Conservation (phyloP, 2,888 invertebrate species). For the Cantharis flavilabris region DNA sequence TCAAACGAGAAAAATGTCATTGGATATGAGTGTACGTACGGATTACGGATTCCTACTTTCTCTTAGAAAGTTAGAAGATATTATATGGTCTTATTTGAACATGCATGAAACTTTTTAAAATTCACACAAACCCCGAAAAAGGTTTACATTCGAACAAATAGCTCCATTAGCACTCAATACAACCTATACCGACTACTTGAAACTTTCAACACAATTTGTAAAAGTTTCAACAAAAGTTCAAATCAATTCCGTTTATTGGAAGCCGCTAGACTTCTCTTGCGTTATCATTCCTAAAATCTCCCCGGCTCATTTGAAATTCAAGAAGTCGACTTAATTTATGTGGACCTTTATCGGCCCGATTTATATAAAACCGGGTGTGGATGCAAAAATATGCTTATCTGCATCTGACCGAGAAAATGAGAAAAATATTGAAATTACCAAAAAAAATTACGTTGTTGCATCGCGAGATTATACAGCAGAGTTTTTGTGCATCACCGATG, state of each 20-base stretch:
- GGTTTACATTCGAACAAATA: constrained; percentile 37
- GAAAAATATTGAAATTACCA: constrained; percentile 13
- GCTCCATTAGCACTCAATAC: constrained; percentile 45
- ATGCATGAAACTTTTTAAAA: constrained; percentile 15
- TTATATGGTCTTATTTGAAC: not conserved
- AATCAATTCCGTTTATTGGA: constrained; percentile 46
- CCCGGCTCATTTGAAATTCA: constrained; percentile 43
- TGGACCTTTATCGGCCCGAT: constrained; percentile 32
- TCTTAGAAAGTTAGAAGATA: not conserved
- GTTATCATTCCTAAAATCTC: constrained; percentile 39
- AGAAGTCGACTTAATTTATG: constrained; percentile 42
- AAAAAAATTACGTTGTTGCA: not conserved
- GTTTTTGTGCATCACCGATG: not conserved
- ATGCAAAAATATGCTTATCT: constrained; percentile 29
- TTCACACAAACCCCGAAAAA: constrained; percentile 18
- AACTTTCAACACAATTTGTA: constrained; percentile 44
- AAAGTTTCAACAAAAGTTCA: constrained; percentile 41
- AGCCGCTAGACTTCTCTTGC: constrained; percentile 35
- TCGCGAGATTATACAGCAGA: not conserved
- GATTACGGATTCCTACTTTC: not conserved
- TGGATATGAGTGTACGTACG: not conserved
- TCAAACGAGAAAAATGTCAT: not conserved
- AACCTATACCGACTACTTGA: constrained; percentile 38
- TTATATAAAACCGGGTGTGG: constrained; percentile 26
- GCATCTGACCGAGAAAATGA: constrained; percentile 27